These are phyloP conservation scores for Syritta pipiens DNA, from an alignment of 2,888 invertebrate genomes.

Conservation along the genomic window DNA sequence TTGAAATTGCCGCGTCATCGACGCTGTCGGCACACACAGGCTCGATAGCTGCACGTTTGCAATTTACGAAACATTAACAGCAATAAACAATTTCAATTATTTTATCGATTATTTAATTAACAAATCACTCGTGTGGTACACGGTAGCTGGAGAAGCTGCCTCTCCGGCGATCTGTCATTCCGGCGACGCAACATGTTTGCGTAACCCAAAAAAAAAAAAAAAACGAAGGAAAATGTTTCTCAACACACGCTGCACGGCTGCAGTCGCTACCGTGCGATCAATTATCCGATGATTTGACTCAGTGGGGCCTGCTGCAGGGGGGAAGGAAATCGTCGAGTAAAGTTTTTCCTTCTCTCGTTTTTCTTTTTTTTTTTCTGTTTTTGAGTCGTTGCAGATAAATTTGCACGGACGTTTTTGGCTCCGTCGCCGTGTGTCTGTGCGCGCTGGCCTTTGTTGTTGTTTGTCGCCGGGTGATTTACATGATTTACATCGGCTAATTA, in stretches of 20 bases:
- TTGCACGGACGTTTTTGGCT: no score
- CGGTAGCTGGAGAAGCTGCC: background rate
- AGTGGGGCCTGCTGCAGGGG: background rate
- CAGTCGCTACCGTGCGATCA: constrained; percentile 1
- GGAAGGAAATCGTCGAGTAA: background rate
- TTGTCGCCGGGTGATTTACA: constrained; percentile 59
- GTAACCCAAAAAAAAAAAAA: constrained; percentile 61
- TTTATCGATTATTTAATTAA: constrained; percentile 64
- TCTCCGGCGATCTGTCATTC: constrained; percentile 33
- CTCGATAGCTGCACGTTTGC: no score
- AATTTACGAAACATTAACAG: constrained; percentile 53
- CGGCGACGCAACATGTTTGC: constrained; percentile 57
- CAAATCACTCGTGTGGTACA: constrained; percentile 43
- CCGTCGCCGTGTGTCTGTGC: background rate
- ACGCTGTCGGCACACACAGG: constrained; percentile 5
- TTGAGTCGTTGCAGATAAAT: no score
- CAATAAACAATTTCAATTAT: constrained; percentile 58
- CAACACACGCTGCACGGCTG: constrained; percentile 24
- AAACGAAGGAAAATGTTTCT: no score
- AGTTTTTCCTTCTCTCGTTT: no score
- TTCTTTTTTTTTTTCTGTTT: no score
- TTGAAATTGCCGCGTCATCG: no score
- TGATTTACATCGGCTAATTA: constrained; percentile 68
- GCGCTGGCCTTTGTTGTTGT: constrained; percentile 43
- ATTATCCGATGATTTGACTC: no score